Evolutionary conservation across 1,140 invertebrate species (phyloP).

Genomic region (Andricus grossulariae): DNA sequence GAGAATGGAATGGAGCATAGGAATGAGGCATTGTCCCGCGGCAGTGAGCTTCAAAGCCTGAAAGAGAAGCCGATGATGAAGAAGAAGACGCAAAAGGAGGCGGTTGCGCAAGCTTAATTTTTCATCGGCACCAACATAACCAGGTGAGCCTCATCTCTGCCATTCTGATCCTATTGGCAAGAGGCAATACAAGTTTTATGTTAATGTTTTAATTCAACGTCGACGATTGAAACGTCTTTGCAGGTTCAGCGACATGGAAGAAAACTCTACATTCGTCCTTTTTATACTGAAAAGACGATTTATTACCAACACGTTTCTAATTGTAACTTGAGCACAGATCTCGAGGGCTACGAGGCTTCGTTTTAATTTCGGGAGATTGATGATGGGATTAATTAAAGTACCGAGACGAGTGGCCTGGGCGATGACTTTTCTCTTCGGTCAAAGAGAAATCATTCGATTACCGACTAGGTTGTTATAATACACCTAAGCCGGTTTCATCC

Average conservation of each 20-base stretch:
- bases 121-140: slow-evolving; percentile 59
- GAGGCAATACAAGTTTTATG: slow-evolving; percentile 58
- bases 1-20: slow-evolving; percentile 41
- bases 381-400: slow-evolving; percentile 60
- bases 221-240: slow-evolving; percentile 61
- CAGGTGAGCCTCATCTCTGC: slow-evolving; percentile 39
- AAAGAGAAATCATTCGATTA: slow-evolving; percentile 17
- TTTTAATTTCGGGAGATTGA: slow-evolving; percentile 57
- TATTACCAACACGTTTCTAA: slow-evolving; percentile 25
- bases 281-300: slow-evolving; percentile 5
- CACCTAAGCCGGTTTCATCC: neutral
- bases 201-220: slow-evolving; percentile 67
- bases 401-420: neutral
- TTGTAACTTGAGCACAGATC: slow-evolving; percentile 19
- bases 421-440: slow-evolving; percentile 16
- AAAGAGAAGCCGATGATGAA: slow-evolving; percentile 38
- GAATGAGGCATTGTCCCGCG: slow-evolving; percentile 40
- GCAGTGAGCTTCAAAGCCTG: slow-evolving; percentile 37
- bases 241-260: neutral
- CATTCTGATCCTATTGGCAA: slow-evolving; percentile 41
- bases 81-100: slow-evolving; percentile 38
- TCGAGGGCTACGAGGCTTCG: neutral
- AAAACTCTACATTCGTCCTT: neutral
- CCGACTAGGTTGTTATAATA: neutral
- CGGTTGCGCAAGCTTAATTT: slow-evolving; percentile 58